Evolutionary conservation across 2,113 vertebrate species (phyloP).

Genomic region (Saguinus midas): DNA sequence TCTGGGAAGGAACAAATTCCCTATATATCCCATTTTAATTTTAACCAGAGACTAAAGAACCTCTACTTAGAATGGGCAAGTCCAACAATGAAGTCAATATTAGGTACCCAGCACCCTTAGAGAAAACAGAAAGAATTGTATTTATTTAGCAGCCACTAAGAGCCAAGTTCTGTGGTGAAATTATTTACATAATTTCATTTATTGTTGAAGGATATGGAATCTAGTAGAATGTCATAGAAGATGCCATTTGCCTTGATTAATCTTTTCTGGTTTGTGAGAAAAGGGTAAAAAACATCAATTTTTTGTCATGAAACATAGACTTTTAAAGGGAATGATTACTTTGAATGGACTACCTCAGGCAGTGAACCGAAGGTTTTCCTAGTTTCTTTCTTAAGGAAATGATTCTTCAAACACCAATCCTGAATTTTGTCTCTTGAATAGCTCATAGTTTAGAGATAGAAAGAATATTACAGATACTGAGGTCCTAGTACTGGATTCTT

Average conservation of each 20-base stretch:
- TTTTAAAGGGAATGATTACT: background rate
- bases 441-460: background rate
- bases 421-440: background rate
- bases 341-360: background rate
- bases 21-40: background rate
- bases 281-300: background rate
- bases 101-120: background rate
- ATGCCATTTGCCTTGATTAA: background rate
- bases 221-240: background rate
- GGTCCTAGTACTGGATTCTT: background rate
- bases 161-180: background rate
- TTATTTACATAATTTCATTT: slow-evolving; percentile 16
- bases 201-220: background rate
- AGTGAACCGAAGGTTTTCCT: background rate
- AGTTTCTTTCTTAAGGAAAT: background rate
- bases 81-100: background rate
- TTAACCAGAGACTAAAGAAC: background rate
- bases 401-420: background rate
- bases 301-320: background rate
- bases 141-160: background rate
- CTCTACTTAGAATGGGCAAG: background rate
- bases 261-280: slow-evolving; percentile 27
- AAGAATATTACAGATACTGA: background rate
- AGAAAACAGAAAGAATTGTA: background rate
- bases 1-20: background rate